Percentiles rank a stretch among this genome's conserved stretches.
These are phyloP conservation scores for Lamprotornis superbus DNA, from an alignment of 2,113 vertebrate species.

Conservation along the genomic window DNA sequence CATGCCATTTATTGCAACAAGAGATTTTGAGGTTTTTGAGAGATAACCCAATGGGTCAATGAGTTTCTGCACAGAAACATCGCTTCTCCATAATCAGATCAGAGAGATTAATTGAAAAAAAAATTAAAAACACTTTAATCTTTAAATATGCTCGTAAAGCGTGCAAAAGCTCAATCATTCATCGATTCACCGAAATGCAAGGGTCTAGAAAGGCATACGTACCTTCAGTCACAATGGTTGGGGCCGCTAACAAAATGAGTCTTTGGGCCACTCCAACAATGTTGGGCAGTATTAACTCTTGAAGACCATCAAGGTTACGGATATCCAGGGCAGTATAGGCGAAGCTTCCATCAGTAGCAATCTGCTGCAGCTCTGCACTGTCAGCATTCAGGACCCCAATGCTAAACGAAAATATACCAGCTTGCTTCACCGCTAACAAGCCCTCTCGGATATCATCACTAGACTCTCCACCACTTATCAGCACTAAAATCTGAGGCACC, in stretches of 20 bases:
- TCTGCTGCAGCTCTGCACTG: constrained; percentile 83
- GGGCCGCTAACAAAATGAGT: constrained; percentile 83
- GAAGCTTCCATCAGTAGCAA: constrained; percentile 87
- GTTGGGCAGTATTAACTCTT: constrained; percentile 82
- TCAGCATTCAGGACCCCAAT: constrained; percentile 80
- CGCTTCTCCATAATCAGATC: background rate
- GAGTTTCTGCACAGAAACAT: background rate
- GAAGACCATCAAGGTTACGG: constrained; percentile 77
- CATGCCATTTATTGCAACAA: background rate
- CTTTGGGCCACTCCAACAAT: constrained; percentile 88
- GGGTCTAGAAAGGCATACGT: constrained; percentile 79
- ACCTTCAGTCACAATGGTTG: constrained; percentile 91
- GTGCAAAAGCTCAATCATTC: constrained; percentile 19
- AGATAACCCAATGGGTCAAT: background rate
- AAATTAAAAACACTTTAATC: background rate
- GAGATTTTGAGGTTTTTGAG: background rate
- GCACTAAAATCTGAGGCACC: constrained; percentile 89
- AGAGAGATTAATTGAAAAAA: background rate
- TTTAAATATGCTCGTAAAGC: background rate
- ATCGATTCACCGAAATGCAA: background rate
- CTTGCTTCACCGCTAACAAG: constrained; percentile 86
- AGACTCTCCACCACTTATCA: constrained; percentile 88
- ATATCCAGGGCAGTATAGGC: constrained; percentile 84
- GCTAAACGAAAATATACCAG: constrained; percentile 83
- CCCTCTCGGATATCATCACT: constrained; percentile 87